Percentiles rank a stretch among this genome's conserved stretches.
These are phyloP conservation scores for Aythya baeri DNA, from an alignment of 2,113 vertebrate genomes.

Conservation along the genomic window DNA sequence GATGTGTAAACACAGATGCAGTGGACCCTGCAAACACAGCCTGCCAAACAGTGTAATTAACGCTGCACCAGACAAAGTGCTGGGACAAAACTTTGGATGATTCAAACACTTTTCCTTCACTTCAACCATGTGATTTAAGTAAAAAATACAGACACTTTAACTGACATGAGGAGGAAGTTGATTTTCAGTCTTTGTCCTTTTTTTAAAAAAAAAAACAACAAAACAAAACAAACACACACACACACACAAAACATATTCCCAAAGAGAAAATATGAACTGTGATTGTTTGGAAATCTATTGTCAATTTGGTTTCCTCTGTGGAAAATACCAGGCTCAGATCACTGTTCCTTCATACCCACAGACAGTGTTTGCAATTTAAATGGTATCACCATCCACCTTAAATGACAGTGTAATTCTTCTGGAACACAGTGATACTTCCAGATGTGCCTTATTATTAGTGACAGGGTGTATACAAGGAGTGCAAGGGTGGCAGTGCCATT, in stretches of 20 bases:
- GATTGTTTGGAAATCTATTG: neutral
- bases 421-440: neutral
- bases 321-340: neutral
- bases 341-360: neutral
- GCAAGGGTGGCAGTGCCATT: neutral
- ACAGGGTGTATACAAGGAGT: neutral
- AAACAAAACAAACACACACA: neutral
- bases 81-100: conserved; percentile 22
- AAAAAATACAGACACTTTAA: neutral
- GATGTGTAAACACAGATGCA: conserved; percentile 74
- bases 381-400: neutral
- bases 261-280: neutral
- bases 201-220: too few species aligned
- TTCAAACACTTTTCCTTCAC: neutral
- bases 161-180: neutral
- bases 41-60: conserved; percentile 42
- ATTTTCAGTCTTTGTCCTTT: neutral
- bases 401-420: neutral
- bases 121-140: neutral
- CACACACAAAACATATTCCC: neutral
- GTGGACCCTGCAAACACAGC: neutral
- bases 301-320: neutral
- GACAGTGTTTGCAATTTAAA: neutral
- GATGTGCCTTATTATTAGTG: neutral
- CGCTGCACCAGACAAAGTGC: neutral